A percentile compares a stretch with the other conserved stretches of the same genome.
Conservation (phyloP, 2,888 invertebrate genomes). For the Vanessa cardui region DNA sequence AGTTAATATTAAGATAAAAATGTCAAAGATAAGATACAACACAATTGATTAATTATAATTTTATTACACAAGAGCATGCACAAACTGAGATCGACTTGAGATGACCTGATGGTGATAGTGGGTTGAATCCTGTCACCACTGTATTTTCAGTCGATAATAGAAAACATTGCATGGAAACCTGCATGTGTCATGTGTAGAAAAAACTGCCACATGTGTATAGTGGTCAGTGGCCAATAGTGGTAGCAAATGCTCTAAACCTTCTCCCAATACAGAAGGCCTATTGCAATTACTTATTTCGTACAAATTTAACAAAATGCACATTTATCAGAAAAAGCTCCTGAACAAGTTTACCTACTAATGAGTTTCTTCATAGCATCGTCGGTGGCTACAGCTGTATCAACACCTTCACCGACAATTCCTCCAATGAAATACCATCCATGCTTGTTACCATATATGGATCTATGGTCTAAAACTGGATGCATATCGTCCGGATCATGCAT, state of each 20-base stretch:
- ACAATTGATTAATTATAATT: constrained; percentile 20
- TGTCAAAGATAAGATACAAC: constrained; percentile 22
- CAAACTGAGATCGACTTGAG: neutral
- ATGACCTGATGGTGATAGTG: neutral
- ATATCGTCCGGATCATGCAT: constrained; percentile 79
- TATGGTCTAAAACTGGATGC: constrained; percentile 83
- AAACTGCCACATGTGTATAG: no score
- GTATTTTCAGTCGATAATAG: no score
- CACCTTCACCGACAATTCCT: constrained; percentile 88
- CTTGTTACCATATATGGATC: constrained; percentile 85
- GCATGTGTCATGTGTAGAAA: no score
- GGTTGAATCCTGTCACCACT: no score
- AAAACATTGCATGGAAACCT: no score
- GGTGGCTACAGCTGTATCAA: constrained; percentile 85
- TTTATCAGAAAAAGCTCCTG: constrained; percentile 49
- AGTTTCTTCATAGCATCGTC: constrained; percentile 88
- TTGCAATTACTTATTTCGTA: no score
- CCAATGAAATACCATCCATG: constrained; percentile 94
- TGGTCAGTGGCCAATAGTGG: no score
- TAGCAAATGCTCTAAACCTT: no score
- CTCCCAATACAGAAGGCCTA: no score
- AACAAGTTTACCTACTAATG: constrained; percentile 88
- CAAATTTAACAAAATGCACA: constrained; percentile 31
- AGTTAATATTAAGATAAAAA: constrained; percentile 12
- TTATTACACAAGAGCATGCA: neutral